These are phyloP conservation scores for Crocidura indochinensis DNA, from an alignment of 2,797 vertebrate genomes.

Conservation along the genomic window DNA sequence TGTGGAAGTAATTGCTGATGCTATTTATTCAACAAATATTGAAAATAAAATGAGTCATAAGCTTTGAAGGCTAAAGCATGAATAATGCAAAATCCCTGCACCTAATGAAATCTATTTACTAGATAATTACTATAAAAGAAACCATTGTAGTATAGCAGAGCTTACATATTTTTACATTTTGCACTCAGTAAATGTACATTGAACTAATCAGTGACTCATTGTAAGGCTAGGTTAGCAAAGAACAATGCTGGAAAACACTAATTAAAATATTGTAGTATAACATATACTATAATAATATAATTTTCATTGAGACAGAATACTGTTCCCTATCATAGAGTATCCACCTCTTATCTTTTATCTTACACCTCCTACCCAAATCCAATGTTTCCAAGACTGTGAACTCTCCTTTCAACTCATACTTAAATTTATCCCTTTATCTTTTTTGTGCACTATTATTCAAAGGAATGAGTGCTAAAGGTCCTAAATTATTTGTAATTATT, in stretches of 20 bases:
- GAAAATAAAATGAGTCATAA: constrained; percentile 30
- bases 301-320: neutral
- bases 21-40: constrained; percentile 9
- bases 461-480: neutral
- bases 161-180: neutral
- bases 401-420: constrained; percentile 33
- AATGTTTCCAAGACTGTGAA: neutral
- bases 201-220: neutral
- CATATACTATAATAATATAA: no score
- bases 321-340: neutral
- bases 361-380: neutral
- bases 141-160: neutral
- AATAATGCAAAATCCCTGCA: neutral
- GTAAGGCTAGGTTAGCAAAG: neutral
- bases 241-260: neutral
- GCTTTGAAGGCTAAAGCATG: neutral
- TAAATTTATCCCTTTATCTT: neutral
- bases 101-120: neutral
- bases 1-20: neutral
- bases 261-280: neutral
- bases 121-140: constrained; percentile 13
- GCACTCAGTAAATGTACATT: neutral
- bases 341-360: neutral
- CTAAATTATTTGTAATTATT: neutral
- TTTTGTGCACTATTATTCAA: neutral